Percentiles rank a stretch among this genome's conserved stretches.
Evolutionary conservation across 2,888 invertebrate species (phyloP).

Genomic region (Xestoiulus laeticollis): DNA sequence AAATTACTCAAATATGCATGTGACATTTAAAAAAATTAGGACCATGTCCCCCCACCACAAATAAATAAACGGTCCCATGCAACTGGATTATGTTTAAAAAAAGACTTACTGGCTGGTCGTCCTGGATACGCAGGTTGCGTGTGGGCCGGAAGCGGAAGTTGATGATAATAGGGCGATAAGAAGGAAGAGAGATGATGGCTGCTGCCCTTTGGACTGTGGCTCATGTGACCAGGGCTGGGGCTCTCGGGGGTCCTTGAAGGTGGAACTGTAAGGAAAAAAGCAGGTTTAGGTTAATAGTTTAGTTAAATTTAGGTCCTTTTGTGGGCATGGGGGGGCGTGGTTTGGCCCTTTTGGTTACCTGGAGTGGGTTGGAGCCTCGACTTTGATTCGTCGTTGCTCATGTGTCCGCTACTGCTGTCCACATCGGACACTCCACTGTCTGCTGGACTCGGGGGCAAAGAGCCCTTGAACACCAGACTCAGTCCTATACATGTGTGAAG

Average conservation of each 20-base stretch:
- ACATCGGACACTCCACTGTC: conserved; percentile 98
- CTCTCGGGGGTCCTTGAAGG: conserved; percentile 60
- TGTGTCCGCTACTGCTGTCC: conserved; percentile 83
- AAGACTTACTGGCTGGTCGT: conserved; percentile 48
- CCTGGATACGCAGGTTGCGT: conserved; percentile 53
- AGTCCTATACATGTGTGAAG: not conserved
- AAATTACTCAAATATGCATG: too few relatives aligned
- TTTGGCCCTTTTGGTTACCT: conserved; percentile 57
- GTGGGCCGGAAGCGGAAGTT: conserved; percentile 55
- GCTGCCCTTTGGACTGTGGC: conserved; percentile 58
- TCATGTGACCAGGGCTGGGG: conserved; percentile 59
- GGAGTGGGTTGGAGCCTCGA: conserved; percentile 77
- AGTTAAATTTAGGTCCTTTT: too few relatives aligned
- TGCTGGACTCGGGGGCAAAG: conserved; percentile 95
- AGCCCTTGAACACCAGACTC: conserved; percentile 71
- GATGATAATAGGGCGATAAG: conserved; percentile 54
- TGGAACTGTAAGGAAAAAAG: conserved; percentile 59
- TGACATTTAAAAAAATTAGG: too few relatives aligned
- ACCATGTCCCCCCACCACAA: too few relatives aligned
- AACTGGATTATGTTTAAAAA: too few relatives aligned
- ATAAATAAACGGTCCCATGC: not conserved
- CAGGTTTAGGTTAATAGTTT: too few relatives aligned
- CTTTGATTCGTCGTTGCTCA: conserved; percentile 84
- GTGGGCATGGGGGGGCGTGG: too few relatives aligned
- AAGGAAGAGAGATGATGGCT: conserved; percentile 55